Percentiles rank a stretch among this genome's conserved stretches.
Conservation (phyloP, 2,113 vertebrate species). For the Chinchilla lanigera region DNA sequence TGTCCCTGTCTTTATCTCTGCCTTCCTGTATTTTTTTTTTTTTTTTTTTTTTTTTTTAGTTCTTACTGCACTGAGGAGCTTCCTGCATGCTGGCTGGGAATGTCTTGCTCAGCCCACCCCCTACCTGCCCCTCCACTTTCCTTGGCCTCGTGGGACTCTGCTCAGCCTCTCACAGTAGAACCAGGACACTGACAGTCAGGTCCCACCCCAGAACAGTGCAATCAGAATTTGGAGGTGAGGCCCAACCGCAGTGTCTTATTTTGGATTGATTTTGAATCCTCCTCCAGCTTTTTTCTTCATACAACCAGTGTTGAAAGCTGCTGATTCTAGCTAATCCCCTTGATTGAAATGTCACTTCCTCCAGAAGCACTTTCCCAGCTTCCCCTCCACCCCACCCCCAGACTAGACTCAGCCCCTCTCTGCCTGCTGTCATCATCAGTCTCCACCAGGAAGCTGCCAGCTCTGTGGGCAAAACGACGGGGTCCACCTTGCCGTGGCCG, state of each 20-base stretch:
- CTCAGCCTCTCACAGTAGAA: background rate
- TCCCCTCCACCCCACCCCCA: background rate
- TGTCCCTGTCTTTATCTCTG: background rate
- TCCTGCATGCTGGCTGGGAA: background rate
- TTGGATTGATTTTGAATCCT: background rate
- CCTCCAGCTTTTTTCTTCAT: background rate
- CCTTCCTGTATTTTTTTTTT: background rate
- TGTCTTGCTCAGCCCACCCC: background rate
- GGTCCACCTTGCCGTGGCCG: fast-evolving
- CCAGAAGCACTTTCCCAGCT: background rate
- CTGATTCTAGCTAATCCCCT: slow-evolving; percentile 10
- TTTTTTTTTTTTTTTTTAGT: background rate
- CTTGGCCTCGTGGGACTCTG: background rate
- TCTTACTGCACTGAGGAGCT: background rate
- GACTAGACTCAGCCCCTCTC: background rate
- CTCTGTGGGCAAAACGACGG: fast-evolving
- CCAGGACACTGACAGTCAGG: background rate
- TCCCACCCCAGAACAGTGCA: background rate
- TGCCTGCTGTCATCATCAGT: background rate
- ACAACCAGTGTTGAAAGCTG: background rate
- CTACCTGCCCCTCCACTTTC: background rate
- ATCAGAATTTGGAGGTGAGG: background rate
- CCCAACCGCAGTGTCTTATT: background rate
- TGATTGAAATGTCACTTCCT: slow-evolving; percentile 20
- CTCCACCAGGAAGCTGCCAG: background rate